Base-by-base conservation (phyloP, 2,797 vertebrate genomes). In the Enoplosus armatus region DNA sequence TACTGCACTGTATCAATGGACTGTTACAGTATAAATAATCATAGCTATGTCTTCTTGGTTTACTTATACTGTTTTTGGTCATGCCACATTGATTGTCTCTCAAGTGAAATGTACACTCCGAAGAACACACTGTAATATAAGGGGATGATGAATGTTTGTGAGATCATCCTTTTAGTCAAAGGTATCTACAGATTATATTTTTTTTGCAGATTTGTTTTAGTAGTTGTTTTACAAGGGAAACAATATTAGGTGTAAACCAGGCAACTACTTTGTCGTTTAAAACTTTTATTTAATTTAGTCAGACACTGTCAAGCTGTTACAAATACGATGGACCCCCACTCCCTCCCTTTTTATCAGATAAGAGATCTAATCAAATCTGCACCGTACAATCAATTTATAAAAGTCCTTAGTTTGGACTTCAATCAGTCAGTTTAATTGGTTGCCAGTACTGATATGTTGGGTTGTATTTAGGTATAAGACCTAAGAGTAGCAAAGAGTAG, bases 131-230 rank as follows among this genome's bases (percentile, higher is more conserved):
- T 72, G 83, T 77, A 31, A 64, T 48, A 62, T 77, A 51, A 85
- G 72, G 54, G 87, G 88, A 85, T 85, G 79, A 67, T 78, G 84
- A 90, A 83, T 84, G 85, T 87, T 73, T 86, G 79, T 84, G 75
- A 87, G 58, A 72, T 87, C 51, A 82, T 87, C 74, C 70, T 81
- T 78, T 81, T 70, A 55, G 62, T 80, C 51, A 71, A 62, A 61
- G 55, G n/a, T 53, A 50, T 72, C 50, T 35, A 55, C 18, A 64
- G 48, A 63, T 85, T 78, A 2, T 86, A 79, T 87, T 79, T 87
- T 82, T 82, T 82, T 85, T 70, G 26, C 75, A 64, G 55, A 66
- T 61, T 73, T 75, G n/a, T 60, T 86, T 79, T 68, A 58, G 26
- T 66, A 48, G 22, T 74, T 51, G 47, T 83, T 84, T 87, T 74